Evolutionary conservation across 2,888 invertebrate genomes (phyloP), one percentile per base, ranked within the genome.

Genomic region (Caenorhabditis zanzibari): DNA sequence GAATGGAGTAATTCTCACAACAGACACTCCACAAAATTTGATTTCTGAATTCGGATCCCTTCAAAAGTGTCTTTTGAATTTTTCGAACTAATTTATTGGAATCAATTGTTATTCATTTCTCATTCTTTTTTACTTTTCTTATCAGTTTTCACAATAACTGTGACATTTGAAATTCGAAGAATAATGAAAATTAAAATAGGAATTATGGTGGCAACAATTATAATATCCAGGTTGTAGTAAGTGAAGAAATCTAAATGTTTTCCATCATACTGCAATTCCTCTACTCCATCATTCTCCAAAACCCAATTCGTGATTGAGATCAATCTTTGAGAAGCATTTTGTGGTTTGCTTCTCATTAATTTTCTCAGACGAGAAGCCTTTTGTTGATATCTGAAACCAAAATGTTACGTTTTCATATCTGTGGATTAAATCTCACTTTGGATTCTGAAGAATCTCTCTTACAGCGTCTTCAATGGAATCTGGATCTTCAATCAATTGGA

Each of bases 231-330:
- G 64, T 82, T 82, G 16, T 79, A 69, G 44, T 54, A 79, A 14
- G 69, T 76, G 41, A 72, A 54, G 2, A 59, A 32, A 32, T 73
- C 69, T 35, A 84, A 14, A 72, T 81, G 35, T 32, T 71, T 81
- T 47, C 84, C 81, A 16, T 82, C 85, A 28, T 64, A 79, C 24
- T 85, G 73, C 5, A 86, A 64, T 35, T 86, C 85, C 47, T 84
- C 82, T 1, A 85, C 52, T 41, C 88, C 88, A 3, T 82, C 82
- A 41, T 88, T 88, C 19, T 74, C 72, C 47, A 88, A 47, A 10
- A 86, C 86, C 79, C 86, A 86, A 44, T 88, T 81, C 4, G 85
- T 84, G 10, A 75, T 81, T 44, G 85, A 82, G 22, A 88, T 63
- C 24, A 88, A 72, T 63, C 79, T 75, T 49, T 88, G 83, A 10